A percentile compares a stretch with the other conserved stretches of the same genome.
These are phyloP conservation scores for Etheostoma cragini DNA, from an alignment of 2,113 vertebrate species.

Conservation along the genomic window DNA sequence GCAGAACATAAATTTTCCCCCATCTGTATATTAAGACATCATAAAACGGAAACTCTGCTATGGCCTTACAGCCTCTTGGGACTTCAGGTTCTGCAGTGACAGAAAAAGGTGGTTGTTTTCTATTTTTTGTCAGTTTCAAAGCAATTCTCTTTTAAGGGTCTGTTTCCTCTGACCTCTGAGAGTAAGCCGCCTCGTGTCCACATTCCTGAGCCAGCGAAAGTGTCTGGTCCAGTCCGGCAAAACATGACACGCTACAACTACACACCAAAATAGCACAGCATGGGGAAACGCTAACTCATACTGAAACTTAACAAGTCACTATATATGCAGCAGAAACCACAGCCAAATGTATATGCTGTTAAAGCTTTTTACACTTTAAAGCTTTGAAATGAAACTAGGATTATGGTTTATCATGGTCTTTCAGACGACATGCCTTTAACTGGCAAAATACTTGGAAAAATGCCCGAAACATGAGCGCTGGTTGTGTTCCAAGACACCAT, in stretches of 20 bases:
- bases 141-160: slow-evolving; percentile 55
- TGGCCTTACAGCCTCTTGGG: slow-evolving; percentile 11
- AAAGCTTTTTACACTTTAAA: neutral
- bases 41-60: slow-evolving; percentile 15
- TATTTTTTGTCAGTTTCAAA: slow-evolving; percentile 28
- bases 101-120: neutral
- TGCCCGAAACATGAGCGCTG: neutral
- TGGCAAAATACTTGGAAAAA: neutral
- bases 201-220: slow-evolving; percentile 55
- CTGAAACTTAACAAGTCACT: slow-evolving; percentile 33
- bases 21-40: slow-evolving; percentile 41
- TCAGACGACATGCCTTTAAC: neutral
- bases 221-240: slow-evolving; percentile 47
- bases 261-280: slow-evolving; percentile 59
- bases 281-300: slow-evolving; percentile 49
- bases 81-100: slow-evolving; percentile 1
- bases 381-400: neutral
- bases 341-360: neutral
- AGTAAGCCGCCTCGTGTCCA: slow-evolving; percentile 34
- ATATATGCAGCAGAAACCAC: slow-evolving; percentile 19
- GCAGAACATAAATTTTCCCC: slow-evolving; percentile 36
- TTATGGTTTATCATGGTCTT: neutral
- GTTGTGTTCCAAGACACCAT: neutral
- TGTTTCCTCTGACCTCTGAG: slow-evolving; percentile 54
- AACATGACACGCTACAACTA: slow-evolving; percentile 64